These are phyloP conservation scores for Theocolax elegans DNA, from an alignment of 1,140 invertebrate genomes.

Conservation along the genomic window DNA sequence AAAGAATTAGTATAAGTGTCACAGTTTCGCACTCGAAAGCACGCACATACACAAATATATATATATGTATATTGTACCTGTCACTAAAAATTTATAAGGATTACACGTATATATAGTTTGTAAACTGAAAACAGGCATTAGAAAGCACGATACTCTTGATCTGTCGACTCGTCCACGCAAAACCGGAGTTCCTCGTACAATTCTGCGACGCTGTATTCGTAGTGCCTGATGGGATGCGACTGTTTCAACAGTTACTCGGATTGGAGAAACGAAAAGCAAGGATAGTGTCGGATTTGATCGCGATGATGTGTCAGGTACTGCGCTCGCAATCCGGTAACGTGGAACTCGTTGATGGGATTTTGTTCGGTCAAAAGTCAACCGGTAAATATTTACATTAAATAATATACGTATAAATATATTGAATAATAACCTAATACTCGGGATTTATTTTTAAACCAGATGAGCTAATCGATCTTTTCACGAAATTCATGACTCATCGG, in stretches of 20 bases:
- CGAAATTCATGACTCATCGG: slow-evolving; percentile 56
- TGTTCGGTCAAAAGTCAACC: slow-evolving; percentile 56
- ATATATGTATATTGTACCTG: too few species aligned
- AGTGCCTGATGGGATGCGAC: slow-evolving; percentile 65
- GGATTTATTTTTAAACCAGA: slow-evolving; percentile 63
- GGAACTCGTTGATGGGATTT: slow-evolving; percentile 78
- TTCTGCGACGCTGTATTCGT: slow-evolving; percentile 82
- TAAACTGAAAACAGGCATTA: slow-evolving; percentile 73
- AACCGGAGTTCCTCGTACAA: slow-evolving; percentile 78
- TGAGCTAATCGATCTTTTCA: slow-evolving; percentile 19
- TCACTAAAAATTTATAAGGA: too few species aligned
- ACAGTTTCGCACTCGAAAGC: too few species aligned
- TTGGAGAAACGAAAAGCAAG: slow-evolving; percentile 72
- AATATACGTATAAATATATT: background rate
- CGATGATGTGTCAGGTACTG: slow-evolving; percentile 80
- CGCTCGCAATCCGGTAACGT: slow-evolving; percentile 79
- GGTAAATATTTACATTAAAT: slow-evolving; percentile 33
- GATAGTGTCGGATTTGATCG: slow-evolving; percentile 75
- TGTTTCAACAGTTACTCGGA: slow-evolving; percentile 62
- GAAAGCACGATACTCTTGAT: slow-evolving; percentile 77
- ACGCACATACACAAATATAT: too few species aligned
- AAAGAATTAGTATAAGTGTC: too few species aligned
- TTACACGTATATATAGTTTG: too few species aligned
- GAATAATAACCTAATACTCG: background rate
- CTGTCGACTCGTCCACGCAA: slow-evolving; percentile 76